Conservation (phyloP, 2,113 vertebrate species). For the Triplophysa rosa region DNA sequence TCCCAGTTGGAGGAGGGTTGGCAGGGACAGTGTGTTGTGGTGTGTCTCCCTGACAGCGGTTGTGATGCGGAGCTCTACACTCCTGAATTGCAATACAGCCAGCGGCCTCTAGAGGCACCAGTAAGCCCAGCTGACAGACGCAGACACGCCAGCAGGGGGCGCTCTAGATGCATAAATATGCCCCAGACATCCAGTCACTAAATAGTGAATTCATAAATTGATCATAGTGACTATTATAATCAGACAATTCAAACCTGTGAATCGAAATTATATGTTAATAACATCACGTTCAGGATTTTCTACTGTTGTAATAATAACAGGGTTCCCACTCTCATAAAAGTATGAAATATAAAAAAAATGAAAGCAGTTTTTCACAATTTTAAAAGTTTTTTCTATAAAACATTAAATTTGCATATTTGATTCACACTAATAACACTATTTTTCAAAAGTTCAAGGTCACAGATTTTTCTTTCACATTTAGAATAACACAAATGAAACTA, state of each 20-base stretch:
- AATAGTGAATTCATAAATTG: not conserved
- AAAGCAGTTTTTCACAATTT: too few species aligned
- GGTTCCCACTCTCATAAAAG: not conserved
- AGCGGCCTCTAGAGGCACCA: slow-evolving; percentile 75
- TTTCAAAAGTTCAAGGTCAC: too few species aligned
- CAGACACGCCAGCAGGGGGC: slow-evolving; percentile 44
- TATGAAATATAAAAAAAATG: too few species aligned
- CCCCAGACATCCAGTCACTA: slow-evolving; percentile 17
- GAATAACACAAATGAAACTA: too few species aligned
- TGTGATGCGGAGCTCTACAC: slow-evolving; percentile 72
- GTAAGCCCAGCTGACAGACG: slow-evolving; percentile 68
- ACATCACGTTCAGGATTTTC: too few species aligned
- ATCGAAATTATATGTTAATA: too few species aligned
- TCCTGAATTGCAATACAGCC: slow-evolving; percentile 67
- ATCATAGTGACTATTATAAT: too few species aligned
- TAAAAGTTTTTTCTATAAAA: too few species aligned
- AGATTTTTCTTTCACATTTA: too few species aligned
- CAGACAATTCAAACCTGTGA: too few species aligned
- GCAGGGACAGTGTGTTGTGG: slow-evolving; percentile 59
- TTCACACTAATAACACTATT: too few species aligned
- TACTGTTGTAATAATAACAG: not conserved
- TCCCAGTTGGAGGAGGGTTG: slow-evolving; percentile 62
- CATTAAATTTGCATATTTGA: too few species aligned
- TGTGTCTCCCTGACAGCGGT: slow-evolving; percentile 66
- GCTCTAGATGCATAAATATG: slow-evolving; percentile 18